Base-by-base conservation (phyloP, 2,888 invertebrate genomes). In the Tromatobia lineatoria region DNA sequence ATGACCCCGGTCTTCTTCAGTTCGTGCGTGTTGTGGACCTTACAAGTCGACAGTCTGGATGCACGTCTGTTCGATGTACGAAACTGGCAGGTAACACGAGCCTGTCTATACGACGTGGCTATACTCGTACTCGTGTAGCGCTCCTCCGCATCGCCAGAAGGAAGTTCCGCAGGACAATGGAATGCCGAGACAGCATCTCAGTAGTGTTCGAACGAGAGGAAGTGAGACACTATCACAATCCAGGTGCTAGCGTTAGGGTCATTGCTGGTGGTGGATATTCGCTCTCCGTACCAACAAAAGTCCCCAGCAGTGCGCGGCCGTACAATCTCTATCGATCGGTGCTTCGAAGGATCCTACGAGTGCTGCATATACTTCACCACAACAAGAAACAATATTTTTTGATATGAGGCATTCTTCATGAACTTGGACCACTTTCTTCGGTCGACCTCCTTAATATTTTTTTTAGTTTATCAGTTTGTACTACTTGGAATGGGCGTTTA, bases 161-260 rank as follows among this genome's bases (percentile, higher is more conserved):
- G 76, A 83, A 76, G 71, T 83, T 73, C 80, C 59, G 61, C 50
- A 70, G 76, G 83, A 80, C 83, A 80, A 84, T 80, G 80, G 80
- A 80, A 83, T 83, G 80, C 50, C 76, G 66, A 25, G 71, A 69
- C 70, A 57, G 50, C 23, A 67, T 67, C 73, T 80, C 66, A 66
- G 45, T 34, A 18, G 18, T 13, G 20, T 23, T 13, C 20, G 61
- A 70, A n/a, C 52, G 38, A 52, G 54, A 64, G 61, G 20, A 25
- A 38, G 23, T 4, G 52, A 70, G 70, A 70, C 54, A 20, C 11
- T 50, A 34, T 23, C 34, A 20, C 15, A 38, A 34, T 67, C 67
- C 67, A 67, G 67, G 47, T 67, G 67, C 25, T 67, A 47, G 25
- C 8, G 25, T 67, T 67, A 23, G 67, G 47, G 67, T 47, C 23